phyloP scores from a whole-genome alignment of 2,113 vertebrate species.

The Microtus montanus region DNA sequence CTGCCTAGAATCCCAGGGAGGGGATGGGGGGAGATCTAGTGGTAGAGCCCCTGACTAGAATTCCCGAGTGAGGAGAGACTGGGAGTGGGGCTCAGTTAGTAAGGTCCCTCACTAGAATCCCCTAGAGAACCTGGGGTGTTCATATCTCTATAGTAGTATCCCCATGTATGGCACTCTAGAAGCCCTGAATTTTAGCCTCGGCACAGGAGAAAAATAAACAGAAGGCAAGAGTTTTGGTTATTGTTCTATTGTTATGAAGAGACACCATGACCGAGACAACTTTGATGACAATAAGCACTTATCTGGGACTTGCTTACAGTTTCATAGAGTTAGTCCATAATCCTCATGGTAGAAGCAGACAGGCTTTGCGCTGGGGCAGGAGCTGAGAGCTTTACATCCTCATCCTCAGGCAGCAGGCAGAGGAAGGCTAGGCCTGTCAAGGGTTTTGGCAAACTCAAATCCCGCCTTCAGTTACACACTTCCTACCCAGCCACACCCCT shows the following conservation, averaged over 20 bases:
- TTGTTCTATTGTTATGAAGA: background rate
- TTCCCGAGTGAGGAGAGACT: background rate
- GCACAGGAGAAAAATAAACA: background rate
- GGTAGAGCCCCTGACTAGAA: no score
- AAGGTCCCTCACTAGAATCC: no score
- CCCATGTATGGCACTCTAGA: background rate
- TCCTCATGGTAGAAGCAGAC: no score
- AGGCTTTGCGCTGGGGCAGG: background rate
- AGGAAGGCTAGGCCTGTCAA: background rate
- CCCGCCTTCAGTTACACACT: background rate
- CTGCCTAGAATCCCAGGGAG: background rate
- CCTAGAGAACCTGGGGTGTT: no score
- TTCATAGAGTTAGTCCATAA: background rate
- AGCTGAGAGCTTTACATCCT: background rate
- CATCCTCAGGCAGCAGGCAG: no score
- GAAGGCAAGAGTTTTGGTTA: background rate
- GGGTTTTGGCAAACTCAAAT: background rate
- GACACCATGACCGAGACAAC: background rate
- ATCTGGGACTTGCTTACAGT: background rate
- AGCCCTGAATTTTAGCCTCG: background rate
- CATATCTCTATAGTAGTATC: background rate
- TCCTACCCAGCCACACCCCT: background rate
- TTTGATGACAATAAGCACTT: background rate
- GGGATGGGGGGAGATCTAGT: background rate
- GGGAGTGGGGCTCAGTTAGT: no score